Percentiles rank a stretch among this genome's conserved stretches.
Conservation (phyloP, 2,797 vertebrate species). For the Syngnathus acus region DNA sequence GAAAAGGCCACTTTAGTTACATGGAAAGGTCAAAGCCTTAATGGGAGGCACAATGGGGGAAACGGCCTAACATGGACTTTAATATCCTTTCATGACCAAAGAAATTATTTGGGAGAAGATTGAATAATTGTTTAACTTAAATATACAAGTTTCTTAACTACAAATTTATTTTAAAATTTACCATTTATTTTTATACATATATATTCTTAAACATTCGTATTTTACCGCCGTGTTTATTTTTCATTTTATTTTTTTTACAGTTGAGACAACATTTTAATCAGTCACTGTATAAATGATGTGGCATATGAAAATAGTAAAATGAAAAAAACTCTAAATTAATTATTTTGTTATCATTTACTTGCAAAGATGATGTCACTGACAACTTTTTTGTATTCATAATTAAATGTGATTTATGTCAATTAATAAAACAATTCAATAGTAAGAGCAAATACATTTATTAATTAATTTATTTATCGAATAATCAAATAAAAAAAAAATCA, state of each 20-base stretch:
- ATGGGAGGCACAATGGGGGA: slow-evolving; percentile 58
- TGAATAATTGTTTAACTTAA: neutral
- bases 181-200: too few relatives aligned
- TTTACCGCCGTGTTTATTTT: neutral
- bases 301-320: too few relatives aligned
- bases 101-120: neutral
- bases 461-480: neutral
- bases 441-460: neutral
- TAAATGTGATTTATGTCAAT: too few relatives aligned
- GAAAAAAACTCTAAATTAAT: too few relatives aligned
- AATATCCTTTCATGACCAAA: neutral
- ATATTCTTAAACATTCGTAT: neutral
- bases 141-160: neutral
- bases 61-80: slow-evolving; percentile 43
- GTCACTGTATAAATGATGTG: too few relatives aligned
- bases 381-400: too few relatives aligned
- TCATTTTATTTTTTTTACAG: too few relatives aligned
- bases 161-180: too few relatives aligned
- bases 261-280: too few relatives aligned
- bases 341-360: too few relatives aligned
- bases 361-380: too few relatives aligned
- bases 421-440: neutral
- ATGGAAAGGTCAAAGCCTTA: slow-evolving; percentile 71
- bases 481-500: too few relatives aligned
- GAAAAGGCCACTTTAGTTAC: slow-evolving; percentile 67